Percentiles rank a stretch among this genome's conserved stretches.
These are phyloP conservation scores for Notiomystis cincta DNA, from an alignment of 2,113 vertebrate genomes.

Conservation along the genomic window DNA sequence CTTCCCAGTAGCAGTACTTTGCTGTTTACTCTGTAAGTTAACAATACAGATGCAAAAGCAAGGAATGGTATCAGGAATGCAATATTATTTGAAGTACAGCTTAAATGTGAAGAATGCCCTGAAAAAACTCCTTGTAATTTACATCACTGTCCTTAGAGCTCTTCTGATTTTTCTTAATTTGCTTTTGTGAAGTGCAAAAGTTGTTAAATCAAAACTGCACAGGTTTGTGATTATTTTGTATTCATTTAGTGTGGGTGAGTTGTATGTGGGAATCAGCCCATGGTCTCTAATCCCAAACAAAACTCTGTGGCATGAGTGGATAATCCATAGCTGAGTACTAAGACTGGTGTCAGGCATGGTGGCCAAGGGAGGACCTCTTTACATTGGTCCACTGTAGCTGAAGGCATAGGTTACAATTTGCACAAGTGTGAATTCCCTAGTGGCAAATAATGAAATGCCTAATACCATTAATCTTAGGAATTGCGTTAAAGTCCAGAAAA, in stretches of 20 bases:
- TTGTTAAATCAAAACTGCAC: not conserved
- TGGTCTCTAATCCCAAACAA: not conserved
- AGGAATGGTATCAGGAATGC: not conserved
- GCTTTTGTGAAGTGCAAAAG: not conserved
- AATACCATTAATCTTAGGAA: not conserved
- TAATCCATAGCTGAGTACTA: not conserved
- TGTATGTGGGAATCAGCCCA: not conserved
- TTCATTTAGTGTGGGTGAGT: not conserved
- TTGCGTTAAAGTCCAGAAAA: not conserved
- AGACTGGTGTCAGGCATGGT: not conserved
- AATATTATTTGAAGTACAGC: not conserved
- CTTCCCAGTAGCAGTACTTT: not conserved
- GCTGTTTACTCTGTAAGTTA: not conserved
- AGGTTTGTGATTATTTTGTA: not conserved
- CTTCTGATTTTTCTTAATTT: constrained; percentile 14
- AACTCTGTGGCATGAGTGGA: not conserved
- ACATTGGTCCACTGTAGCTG: fast-evolving
- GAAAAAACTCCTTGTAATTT: not conserved
- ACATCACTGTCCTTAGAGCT: not conserved
- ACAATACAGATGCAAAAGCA: not conserved
- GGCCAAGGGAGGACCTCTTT: not conserved
- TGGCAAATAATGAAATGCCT: not conserved
- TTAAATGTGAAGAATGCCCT: not conserved
- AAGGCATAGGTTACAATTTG: not conserved
- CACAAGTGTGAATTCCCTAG: not conserved